Percentiles rank a stretch among this genome's conserved stretches.
Evolutionary conservation across 2,113 vertebrate genomes (phyloP).

Genomic region (Sclerurus mexicanus): DNA sequence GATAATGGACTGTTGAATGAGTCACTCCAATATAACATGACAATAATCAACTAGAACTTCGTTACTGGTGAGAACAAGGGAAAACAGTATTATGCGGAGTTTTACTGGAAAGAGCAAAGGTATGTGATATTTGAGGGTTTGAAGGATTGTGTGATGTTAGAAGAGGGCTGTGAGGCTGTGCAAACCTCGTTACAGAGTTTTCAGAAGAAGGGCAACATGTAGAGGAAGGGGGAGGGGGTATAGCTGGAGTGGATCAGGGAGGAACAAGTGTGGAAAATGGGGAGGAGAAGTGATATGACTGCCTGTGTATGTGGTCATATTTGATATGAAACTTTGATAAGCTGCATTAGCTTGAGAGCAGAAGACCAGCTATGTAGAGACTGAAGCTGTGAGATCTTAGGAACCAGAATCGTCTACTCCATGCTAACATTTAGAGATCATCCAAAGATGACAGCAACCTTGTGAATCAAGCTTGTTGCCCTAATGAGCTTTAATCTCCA

Average conservation of each 20-base stretch:
- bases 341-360: background rate
- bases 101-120: background rate
- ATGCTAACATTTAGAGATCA: background rate
- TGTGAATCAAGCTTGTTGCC: background rate
- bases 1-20: background rate
- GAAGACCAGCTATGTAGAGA: background rate
- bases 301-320: background rate
- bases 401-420: background rate
- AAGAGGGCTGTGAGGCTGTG: background rate
- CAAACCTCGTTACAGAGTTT: background rate
- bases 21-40: background rate
- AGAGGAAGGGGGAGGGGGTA: background rate
- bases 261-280: background rate
- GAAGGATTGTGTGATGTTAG: background rate
- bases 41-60: fast-evolving
- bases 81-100: background rate
- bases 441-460: background rate
- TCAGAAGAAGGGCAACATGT: background rate
- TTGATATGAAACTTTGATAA: background rate
- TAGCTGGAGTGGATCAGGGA: background rate
- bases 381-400: background rate
- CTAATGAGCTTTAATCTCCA: background rate
- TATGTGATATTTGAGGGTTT: background rate
- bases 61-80: background rate
- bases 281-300: background rate